These are phyloP conservation scores for Pomacea canaliculata DNA, from an alignment of 2,888 invertebrate species.

Conservation along the genomic window DNA sequence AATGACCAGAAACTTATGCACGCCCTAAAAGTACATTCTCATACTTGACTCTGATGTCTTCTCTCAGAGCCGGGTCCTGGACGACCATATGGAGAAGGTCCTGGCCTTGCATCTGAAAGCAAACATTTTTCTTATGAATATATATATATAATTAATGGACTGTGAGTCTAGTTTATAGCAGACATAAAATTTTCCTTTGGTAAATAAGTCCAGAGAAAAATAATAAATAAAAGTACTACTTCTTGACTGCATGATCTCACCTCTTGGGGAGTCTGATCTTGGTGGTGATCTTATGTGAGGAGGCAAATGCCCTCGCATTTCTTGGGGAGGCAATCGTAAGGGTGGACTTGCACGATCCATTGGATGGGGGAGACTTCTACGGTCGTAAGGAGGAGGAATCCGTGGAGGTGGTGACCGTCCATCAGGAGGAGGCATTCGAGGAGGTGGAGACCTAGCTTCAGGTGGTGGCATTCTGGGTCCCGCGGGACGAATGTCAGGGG, in stretches of 20 bases:
- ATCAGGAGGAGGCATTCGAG: slow-evolving; percentile 39
- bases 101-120: no score
- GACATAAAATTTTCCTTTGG: no score
- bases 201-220: no score
- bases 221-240: no score
- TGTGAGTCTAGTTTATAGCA: no score
- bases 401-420: slow-evolving; percentile 48
- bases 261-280: slow-evolving; percentile 28
- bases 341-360: slow-evolving; percentile 35
- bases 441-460: slow-evolving; percentile 43
- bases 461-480: slow-evolving; percentile 40
- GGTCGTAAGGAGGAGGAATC: slow-evolving; percentile 13
- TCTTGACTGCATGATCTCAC: slow-evolving; percentile 1
- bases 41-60: no score
- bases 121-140: no score
- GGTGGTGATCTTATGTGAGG: slow-evolving; percentile 35
- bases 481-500: slow-evolving; percentile 40
- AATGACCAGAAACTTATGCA: no score
- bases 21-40: no score
- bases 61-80: no score
- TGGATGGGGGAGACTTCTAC: slow-evolving; percentile 40
- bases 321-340: slow-evolving; percentile 32
- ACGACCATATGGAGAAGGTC: no score
- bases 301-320: slow-evolving; percentile 39
- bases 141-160: no score